These are phyloP conservation scores for Phylloscopus trochiloides DNA, from an alignment of 2,113 vertebrate species.

Conservation along the genomic window DNA sequence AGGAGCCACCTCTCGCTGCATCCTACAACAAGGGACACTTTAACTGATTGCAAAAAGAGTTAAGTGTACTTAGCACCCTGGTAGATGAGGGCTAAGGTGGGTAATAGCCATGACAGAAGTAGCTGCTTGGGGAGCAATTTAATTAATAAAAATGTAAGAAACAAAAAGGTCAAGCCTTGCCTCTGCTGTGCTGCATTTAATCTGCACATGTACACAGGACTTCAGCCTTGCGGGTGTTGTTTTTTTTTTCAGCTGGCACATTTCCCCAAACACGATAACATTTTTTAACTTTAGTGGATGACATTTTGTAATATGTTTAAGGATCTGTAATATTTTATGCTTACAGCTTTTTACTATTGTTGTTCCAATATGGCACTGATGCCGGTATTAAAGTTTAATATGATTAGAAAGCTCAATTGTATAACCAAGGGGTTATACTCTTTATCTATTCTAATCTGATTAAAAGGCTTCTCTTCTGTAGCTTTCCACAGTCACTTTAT, in stretches of 20 bases:
- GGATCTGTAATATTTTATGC: conserved; percentile 51
- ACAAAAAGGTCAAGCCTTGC: conserved; percentile 25
- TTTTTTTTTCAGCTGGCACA: background rate
- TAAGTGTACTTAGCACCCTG: background rate
- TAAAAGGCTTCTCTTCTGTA: conserved; percentile 56
- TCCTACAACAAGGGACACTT: background rate
- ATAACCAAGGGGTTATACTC: conserved; percentile 54
- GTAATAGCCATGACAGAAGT: background rate
- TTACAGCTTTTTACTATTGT: conserved; percentile 49
- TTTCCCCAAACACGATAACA: background rate
- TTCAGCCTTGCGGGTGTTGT: background rate
- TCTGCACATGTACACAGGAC: background rate
- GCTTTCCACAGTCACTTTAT: conserved; percentile 41
- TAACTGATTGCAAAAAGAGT: background rate
- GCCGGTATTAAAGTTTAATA: conserved; percentile 54
- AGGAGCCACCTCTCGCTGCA: background rate
- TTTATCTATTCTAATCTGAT: conserved; percentile 67
- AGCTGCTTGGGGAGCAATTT: conserved; percentile 24
- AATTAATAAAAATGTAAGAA: conserved; percentile 24
- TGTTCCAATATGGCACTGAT: conserved; percentile 55
- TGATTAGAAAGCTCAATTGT: conserved; percentile 66
- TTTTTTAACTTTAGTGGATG: conserved; percentile 43
- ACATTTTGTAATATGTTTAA: conserved; percentile 63
- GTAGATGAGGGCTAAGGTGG: background rate
- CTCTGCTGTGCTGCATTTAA: conserved; percentile 9